phyloP scores from a whole-genome alignment of 35 echinoderm and acorn worm genomes.

The Ophioderma brevispina region DNA sequence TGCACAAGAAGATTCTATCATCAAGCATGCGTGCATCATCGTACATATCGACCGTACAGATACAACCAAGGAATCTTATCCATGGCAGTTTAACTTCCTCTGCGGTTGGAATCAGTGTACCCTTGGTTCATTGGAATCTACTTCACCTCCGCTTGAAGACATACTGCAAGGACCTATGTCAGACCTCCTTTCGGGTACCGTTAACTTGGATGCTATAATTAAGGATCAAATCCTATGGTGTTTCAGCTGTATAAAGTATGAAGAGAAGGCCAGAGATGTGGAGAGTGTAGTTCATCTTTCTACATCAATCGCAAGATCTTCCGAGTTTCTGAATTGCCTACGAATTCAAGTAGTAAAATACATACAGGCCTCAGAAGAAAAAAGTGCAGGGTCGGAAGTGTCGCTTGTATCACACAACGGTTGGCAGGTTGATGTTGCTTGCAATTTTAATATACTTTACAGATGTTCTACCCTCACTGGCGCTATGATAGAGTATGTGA shows the following conservation, averaged over 20 bases:
- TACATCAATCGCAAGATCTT: background rate
- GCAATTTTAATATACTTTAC: background rate
- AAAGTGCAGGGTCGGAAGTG: background rate
- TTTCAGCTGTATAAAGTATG: conserved; percentile 28
- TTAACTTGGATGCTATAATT: conserved; percentile 18
- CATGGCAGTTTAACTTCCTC: conserved; percentile 54
- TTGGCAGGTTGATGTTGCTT: conserved; percentile 43
- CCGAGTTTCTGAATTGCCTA: background rate
- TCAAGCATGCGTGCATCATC: conserved; percentile 21
- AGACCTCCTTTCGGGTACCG: background rate
- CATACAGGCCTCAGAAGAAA: background rate
- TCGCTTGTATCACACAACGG: background rate
- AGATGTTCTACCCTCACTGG: conserved; percentile 12
- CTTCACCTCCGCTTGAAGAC: conserved; percentile 5
- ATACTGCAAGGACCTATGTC: background rate
- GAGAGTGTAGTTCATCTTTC: background rate
- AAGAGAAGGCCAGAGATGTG: background rate
- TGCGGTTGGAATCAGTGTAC: conserved; percentile 43
- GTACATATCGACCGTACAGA: conserved; percentile 29
- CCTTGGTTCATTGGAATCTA: conserved; percentile 10
- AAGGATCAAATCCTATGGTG: conserved; percentile 28
- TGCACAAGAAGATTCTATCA: background rate
- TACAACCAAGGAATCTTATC: background rate
- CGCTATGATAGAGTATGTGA: conserved; percentile 25
- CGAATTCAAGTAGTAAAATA: background rate